Conservation (phyloP, 1,140 invertebrate genomes). For the Nephila pilipes region DNA sequence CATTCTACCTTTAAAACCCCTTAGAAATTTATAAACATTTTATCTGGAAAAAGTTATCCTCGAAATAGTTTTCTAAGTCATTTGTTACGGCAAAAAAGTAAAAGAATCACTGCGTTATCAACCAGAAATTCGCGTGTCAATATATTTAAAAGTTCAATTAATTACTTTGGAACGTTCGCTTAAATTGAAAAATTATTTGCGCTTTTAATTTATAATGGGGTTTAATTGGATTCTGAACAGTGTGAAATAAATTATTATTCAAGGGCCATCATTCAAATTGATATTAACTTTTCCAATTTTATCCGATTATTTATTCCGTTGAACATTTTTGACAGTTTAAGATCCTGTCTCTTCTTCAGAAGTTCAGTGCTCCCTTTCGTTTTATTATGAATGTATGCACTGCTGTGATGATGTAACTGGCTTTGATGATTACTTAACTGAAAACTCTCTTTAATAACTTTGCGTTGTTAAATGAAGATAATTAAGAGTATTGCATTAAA, state of each 20-base stretch:
- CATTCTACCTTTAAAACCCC: too few relatives aligned
- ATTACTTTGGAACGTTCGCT: not conserved
- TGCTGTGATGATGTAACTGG: too few relatives aligned
- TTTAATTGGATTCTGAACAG: constrained; percentile 15
- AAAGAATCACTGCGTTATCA: too few relatives aligned
- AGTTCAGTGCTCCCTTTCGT: not conserved
- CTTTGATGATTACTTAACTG: too few relatives aligned
- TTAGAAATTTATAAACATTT: too few relatives aligned
- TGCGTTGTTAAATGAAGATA: too few relatives aligned
- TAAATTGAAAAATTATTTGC: constrained; percentile 17
- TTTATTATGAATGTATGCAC: not conserved
- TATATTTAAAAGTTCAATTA: not conserved
- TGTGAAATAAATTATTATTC: not conserved
- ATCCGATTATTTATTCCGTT: constrained; percentile 4
- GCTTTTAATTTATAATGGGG: not conserved
- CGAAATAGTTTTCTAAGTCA: too few relatives aligned
- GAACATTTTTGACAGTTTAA: not conserved
- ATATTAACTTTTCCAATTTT: constrained; percentile 35
- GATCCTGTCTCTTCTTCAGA: not conserved
- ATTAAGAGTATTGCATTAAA: too few relatives aligned
- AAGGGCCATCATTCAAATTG: constrained; percentile 2
- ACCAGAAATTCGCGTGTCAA: too few relatives aligned
- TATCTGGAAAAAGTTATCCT: too few relatives aligned
- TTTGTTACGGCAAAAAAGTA: too few relatives aligned
- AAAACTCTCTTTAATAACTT: too few relatives aligned